A percentile compares a stretch with the other conserved stretches of the same genome.
These are phyloP conservation scores for Mesembrinibis cayennensis DNA, from an alignment of 2,113 vertebrate genomes.

Conservation along the genomic window DNA sequence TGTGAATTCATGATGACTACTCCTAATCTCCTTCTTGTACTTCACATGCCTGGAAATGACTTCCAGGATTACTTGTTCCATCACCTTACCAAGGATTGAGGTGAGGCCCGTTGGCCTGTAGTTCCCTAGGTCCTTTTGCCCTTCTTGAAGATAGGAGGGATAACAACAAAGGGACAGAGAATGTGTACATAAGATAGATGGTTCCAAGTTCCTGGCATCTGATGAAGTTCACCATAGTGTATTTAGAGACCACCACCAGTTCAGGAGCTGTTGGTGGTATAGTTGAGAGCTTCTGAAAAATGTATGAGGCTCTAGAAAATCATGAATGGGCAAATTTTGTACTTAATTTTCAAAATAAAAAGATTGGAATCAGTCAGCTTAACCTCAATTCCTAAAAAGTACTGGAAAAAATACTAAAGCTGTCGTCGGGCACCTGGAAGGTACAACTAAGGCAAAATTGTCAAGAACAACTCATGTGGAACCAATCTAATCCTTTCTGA, in stretches of 20 bases:
- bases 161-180: neutral
- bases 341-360: neutral
- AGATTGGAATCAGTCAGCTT: neutral
- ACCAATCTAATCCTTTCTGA: conserved; percentile 3
- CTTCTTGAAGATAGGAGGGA: neutral
- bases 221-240: neutral
- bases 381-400: neutral
- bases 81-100: neutral
- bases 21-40: neutral
- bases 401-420: neutral
- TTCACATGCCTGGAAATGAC: neutral
- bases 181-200: neutral
- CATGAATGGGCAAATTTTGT: neutral
- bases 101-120: rapidly evolving
- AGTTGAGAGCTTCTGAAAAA: neutral
- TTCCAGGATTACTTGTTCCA: neutral
- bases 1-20: neutral
- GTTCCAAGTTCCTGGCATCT: neutral
- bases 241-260: neutral
- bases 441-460: conserved; percentile 5
- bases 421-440: neutral
- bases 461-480: neutral
- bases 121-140: neutral
- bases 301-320: neutral
- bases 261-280: neutral